A percentile compares a stretch with the other conserved stretches of the same genome.
Conservation (phyloP, 2,113 vertebrate genomes). For the Callionymus lyra region DNA sequence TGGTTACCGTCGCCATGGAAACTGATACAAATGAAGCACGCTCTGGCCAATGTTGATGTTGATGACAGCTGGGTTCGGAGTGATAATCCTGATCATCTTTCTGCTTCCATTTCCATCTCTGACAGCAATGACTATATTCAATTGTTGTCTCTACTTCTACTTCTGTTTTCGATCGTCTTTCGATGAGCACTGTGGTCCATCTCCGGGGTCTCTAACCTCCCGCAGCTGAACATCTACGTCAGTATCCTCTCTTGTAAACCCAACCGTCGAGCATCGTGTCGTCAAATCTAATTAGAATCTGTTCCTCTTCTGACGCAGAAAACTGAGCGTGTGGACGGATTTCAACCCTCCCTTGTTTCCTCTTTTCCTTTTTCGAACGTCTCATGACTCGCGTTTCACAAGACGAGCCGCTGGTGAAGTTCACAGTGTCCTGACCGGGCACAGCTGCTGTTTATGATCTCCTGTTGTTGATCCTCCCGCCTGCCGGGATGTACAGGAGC, state of each 20-base stretch:
- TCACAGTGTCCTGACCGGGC: constrained; percentile 31
- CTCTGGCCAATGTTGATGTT: constrained; percentile 22
- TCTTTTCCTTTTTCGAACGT: constrained; percentile 12
- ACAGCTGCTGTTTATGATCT: constrained; percentile 57
- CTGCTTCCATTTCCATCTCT: no score
- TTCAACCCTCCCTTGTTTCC: constrained; percentile 4
- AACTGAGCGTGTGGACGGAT: no score
- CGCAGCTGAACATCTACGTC: neutral
- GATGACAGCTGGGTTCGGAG: constrained; percentile 31
- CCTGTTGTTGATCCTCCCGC: constrained; percentile 44
- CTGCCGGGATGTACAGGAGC: constrained; percentile 38
- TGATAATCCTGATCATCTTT: constrained; percentile 5
- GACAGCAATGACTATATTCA: neutral
- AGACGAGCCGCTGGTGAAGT: constrained; percentile 10
- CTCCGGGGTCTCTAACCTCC: no score
- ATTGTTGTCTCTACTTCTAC: no score
- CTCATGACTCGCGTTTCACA: constrained; percentile 9
- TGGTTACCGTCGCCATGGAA: constrained; percentile 50
- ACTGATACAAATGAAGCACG: constrained; percentile 36
- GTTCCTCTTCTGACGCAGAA: no score
- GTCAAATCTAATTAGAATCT: no score
- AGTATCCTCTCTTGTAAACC: no score
- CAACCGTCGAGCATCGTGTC: neutral
- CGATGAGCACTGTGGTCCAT: no score
- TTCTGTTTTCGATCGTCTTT: no score